Percentiles rank a stretch among this genome's conserved stretches.
These are phyloP conservation scores for Ptychobarbus kaznakovi DNA, from an alignment of 2,797 vertebrate species.

Conservation along the genomic window DNA sequence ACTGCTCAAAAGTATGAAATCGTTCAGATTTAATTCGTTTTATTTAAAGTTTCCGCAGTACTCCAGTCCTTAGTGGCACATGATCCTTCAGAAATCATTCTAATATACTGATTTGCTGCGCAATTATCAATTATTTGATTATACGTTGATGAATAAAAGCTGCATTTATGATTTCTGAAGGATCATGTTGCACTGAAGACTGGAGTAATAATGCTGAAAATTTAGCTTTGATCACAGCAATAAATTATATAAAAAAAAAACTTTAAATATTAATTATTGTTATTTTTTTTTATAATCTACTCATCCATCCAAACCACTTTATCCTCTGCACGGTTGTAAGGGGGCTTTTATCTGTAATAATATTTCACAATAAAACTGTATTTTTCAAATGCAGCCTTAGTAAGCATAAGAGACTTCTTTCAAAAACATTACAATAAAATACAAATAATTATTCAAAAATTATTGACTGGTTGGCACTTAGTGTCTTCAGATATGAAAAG, in stretches of 20 bases:
- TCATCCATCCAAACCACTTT: no score
- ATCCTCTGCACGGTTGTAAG: no score
- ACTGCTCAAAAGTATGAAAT: background rate
- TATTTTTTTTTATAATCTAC: no score
- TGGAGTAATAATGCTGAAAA: background rate
- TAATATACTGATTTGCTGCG: no score
- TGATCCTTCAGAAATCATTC: background rate
- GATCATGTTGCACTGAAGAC: background rate
- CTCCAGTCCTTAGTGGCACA: background rate
- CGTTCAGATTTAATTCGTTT: background rate
- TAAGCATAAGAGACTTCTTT: no score
- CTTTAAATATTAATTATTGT: no score
- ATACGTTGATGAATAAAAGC: background rate
- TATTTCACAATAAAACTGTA: no score
- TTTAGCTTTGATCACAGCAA: background rate
- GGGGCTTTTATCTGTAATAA: no score
- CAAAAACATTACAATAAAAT: no score
- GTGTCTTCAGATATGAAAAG: background rate
- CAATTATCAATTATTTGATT: background rate
- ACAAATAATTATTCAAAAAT: background rate
- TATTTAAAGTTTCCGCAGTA: no score
- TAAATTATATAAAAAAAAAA: no score
- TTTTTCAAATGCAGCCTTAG: no score
- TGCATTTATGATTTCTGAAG: background rate
- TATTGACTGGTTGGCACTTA: background rate